A percentile compares a stretch with the other conserved stretches of the same genome.
These are phyloP conservation scores for Microdon myrmicae DNA, from an alignment of 2,888 invertebrate genomes.

Conservation along the genomic window DNA sequence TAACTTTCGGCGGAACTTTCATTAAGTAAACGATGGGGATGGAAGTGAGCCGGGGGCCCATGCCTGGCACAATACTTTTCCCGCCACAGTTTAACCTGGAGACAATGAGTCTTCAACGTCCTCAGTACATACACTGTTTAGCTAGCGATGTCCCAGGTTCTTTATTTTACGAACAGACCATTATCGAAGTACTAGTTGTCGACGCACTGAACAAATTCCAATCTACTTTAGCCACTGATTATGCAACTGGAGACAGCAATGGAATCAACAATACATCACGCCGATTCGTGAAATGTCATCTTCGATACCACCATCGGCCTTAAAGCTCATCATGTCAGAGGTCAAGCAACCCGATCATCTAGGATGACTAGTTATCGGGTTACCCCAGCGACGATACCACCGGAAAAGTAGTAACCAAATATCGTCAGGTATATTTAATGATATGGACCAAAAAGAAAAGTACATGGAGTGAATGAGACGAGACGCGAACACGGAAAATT, in stretches of 20 bases:
- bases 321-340: constrained; percentile 73
- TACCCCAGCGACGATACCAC: constrained; percentile 68
- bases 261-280: constrained; percentile 80
- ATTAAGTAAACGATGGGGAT: too few species aligned
- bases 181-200: constrained; percentile 73
- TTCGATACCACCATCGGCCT: constrained; percentile 76
- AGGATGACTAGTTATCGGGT: constrained; percentile 58
- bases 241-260: constrained; percentile 77
- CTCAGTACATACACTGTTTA: constrained; percentile 73
- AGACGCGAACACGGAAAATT: too few species aligned
- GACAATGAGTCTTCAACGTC: constrained; percentile 78
- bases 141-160: constrained; percentile 73
- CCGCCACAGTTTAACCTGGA: too few species aligned
- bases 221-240: constrained; percentile 77
- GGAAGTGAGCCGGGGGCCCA: too few species aligned
- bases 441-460: too few species aligned
- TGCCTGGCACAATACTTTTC: too few species aligned
- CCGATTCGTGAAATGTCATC: constrained; percentile 83
- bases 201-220: constrained; percentile 73
- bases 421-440: constrained; percentile 57
- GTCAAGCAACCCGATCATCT: constrained; percentile 58
- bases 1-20: too few species aligned
- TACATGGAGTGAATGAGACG: too few species aligned
- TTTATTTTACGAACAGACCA: constrained; percentile 67
- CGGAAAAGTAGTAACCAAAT: constrained; percentile 56